These are phyloP conservation scores for Chelon labrosus DNA, from an alignment of 2,797 vertebrate species.

Conservation along the genomic window DNA sequence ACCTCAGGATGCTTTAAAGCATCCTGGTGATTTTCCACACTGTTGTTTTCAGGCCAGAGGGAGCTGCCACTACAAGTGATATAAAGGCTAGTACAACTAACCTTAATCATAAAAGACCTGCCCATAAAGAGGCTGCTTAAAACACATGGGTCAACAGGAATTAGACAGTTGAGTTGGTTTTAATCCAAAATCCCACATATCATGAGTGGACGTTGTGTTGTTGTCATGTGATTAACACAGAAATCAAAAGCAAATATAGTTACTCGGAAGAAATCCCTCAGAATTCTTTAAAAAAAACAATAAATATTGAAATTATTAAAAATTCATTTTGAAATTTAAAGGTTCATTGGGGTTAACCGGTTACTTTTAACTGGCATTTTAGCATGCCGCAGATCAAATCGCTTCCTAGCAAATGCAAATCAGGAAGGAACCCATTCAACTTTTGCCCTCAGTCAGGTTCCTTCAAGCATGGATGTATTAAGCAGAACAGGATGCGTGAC, in stretches of 20 bases:
- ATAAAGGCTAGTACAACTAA: slow-evolving; percentile 9
- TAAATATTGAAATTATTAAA: background rate
- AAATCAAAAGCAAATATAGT: background rate
- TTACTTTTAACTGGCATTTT: no score
- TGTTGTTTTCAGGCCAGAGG: background rate
- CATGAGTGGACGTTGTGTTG: background rate
- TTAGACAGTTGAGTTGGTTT: background rate
- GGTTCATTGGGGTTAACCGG: no score
- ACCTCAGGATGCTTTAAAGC: slow-evolving; percentile 56
- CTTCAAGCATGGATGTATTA: no score
- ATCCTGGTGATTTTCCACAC: slow-evolving; percentile 51
- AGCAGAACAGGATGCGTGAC: no score
- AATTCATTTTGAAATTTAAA: background rate
- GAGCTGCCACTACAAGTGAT: background rate
- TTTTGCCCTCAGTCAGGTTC: no score
- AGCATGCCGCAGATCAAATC: no score
- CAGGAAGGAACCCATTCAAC: no score
- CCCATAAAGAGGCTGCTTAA: background rate
- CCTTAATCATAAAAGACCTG: background rate
- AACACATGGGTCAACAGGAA: background rate
- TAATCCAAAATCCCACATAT: background rate
- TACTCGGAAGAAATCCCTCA: background rate
- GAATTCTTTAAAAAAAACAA: background rate
- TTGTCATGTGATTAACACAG: background rate
- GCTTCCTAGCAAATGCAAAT: no score